Base-by-base conservation (phyloP, 2,113 vertebrate species). In the Urocolius indicus region DNA sequence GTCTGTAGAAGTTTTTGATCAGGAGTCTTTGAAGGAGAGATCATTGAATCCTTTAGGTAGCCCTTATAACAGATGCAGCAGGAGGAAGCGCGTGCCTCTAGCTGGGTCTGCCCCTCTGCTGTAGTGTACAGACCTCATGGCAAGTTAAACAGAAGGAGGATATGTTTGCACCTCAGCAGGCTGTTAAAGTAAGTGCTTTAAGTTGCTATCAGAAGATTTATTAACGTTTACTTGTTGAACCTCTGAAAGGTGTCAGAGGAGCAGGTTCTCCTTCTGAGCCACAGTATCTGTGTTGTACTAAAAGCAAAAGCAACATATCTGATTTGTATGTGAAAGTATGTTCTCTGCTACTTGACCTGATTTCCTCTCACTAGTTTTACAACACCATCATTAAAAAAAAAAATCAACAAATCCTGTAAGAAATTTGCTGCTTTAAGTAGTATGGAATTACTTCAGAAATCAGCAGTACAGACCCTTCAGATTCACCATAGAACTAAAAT, bases 371-470 rank as follows among this genome's bases (percentile, higher is more conserved):
- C 29, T 90, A 84, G 59, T 94, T 95, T 89, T 92, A 77, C 36
- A 94, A 1, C 45, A 57, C 79, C 73, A 71, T 83, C 92, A 41
- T 41, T 41, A 10, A 41, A 41, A 41, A 41, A 41, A 41, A 41
- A 41, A 41, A 41, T 90, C 54, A 74, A 63, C 62, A 90, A 32
- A 62, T 90, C 73, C 72, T 80, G 27, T 79, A 88, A 74, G 71
- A 94, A 95, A 91, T 79, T 83, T 77, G 51, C 67, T 62, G 41
- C 59, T 91, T 95, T 87, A 91, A 95, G 93, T 94, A 96, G 48
- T 87, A 36, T 3, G 55, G 75, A 80, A 83, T 95, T 93, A 85
- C 90, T 55, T 90, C 58, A 83, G 75, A 93, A 95, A 83, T 94
- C 79, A 77, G 41, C 9, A 48, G 41, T 45, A 72, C 43, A 92